A percentile compares a stretch with the other conserved stretches of the same genome.
Conservation (phyloP, 2,888 invertebrate species). For the Melanostoma mellinum region DNA sequence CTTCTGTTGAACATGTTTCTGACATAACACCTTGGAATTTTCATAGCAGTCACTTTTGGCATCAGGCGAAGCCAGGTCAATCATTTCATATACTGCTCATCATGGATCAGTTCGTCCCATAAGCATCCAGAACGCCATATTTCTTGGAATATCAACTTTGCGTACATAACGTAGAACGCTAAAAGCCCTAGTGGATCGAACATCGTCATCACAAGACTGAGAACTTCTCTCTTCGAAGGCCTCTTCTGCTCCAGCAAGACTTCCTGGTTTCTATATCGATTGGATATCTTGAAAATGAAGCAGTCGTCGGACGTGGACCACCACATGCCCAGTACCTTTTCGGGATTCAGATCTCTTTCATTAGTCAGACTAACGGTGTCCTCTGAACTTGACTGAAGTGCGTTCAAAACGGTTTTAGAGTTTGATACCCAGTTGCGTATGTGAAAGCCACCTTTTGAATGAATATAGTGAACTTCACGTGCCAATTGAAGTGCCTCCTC, state of each 20-base stretch:
- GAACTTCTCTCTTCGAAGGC: constrained; percentile 19
- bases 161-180: constrained; percentile 31
- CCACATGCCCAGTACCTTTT: constrained; percentile 31
- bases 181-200: constrained; percentile 12
- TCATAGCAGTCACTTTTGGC: constrained; percentile 45
- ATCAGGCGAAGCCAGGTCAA: constrained; percentile 53
- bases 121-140: constrained; percentile 55
- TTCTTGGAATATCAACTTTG: constrained; percentile 47
- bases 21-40: constrained; percentile 53
- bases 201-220: constrained; percentile 20
- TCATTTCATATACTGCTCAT: constrained; percentile 50
- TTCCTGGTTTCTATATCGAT: constrained; percentile 12
- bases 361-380: background rate
- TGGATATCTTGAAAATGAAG: constrained; percentile 21
- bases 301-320: constrained; percentile 19
- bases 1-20: constrained; percentile 5
- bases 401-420: background rate
- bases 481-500: constrained; percentile 66
- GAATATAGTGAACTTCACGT: constrained; percentile 40
- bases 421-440: constrained; percentile 40
- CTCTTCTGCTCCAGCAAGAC: constrained; percentile 9
- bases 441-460: constrained; percentile 45
- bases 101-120: constrained; percentile 59
- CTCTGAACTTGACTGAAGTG: background rate
- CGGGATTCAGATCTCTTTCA: constrained; percentile 9